phyloP scores from a whole-genome alignment of 1,140 invertebrate species.

The Hestina assimilis region DNA sequence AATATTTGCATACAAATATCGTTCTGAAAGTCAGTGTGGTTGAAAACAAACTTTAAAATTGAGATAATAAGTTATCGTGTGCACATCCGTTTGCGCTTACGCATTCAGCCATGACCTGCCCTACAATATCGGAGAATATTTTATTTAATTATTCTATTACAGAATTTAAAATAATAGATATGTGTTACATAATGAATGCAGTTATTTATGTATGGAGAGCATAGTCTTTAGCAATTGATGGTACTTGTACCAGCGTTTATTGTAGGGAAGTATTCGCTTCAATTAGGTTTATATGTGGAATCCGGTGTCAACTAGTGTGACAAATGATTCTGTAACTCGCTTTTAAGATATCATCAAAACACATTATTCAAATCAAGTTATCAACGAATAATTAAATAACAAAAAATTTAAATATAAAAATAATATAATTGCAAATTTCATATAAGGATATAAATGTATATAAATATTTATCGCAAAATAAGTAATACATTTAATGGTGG shows the following conservation, averaged over 20 bases:
- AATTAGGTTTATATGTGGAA: slow-evolving; percentile 43
- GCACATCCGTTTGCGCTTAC: slow-evolving; percentile 70
- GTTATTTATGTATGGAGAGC: slow-evolving; percentile 24
- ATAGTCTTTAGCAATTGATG: slow-evolving; percentile 33
- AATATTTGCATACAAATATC: slow-evolving; percentile 2
- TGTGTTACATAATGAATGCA: slow-evolving; percentile 19
- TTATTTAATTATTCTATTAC: not conserved
- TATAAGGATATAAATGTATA: too few species aligned
- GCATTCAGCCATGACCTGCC: slow-evolving; percentile 74
- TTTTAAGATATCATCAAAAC: slow-evolving; percentile 12
- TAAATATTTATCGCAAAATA: too few species aligned
- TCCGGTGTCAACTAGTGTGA: slow-evolving; percentile 33
- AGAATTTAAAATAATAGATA: not conserved
- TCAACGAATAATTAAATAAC: not conserved
- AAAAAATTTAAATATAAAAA: not conserved
- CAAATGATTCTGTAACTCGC: slow-evolving; percentile 22
- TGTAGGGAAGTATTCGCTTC: slow-evolving; percentile 39
- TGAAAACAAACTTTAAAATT: slow-evolving; percentile 41
- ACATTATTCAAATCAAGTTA: not conserved
- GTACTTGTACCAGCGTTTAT: slow-evolving; percentile 34
- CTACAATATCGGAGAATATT: slow-evolving; percentile 53
- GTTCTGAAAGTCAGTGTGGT: not conserved
- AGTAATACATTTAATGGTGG: too few species aligned
- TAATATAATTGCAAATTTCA: not conserved
- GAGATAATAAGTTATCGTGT: slow-evolving; percentile 63